These are phyloP conservation scores for Sprattus sprattus DNA, from an alignment of 2,113 vertebrate species.

Conservation along the genomic window DNA sequence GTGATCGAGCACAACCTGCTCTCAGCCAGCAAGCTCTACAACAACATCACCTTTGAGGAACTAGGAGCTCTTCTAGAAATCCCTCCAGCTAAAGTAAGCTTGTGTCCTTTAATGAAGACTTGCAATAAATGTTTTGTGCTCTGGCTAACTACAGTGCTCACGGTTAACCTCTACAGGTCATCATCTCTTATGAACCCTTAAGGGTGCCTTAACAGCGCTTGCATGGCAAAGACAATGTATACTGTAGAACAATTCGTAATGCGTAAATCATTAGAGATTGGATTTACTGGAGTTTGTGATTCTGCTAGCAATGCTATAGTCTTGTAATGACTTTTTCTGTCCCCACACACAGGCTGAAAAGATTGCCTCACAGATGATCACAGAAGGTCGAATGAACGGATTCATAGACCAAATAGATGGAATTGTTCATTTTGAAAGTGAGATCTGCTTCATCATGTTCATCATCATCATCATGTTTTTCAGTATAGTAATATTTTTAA, in stretches of 20 bases:
- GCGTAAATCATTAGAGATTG: neutral
- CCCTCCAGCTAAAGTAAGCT: constrained; percentile 93
- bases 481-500: too few species aligned
- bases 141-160: too few species aligned
- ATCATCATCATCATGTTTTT: neutral
- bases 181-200: too few species aligned
- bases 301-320: too few species aligned
- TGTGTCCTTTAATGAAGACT: neutral
- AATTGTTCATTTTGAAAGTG: constrained; percentile 99
- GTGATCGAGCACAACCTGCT: constrained; percentile 98
- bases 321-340: constrained; percentile 12
- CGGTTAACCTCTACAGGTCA: too few species aligned
- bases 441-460: constrained; percentile 55
- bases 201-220: too few species aligned
- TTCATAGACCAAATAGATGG: constrained; percentile 98
- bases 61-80: constrained; percentile 96
- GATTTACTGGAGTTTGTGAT: too few species aligned
- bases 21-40: constrained; percentile 98
- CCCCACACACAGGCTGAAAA: constrained; percentile 85
- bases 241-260: neutral
- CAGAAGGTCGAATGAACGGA: constrained; percentile 97
- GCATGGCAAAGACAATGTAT: neutral
- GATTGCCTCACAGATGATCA: constrained; percentile 99
- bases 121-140: too few species aligned
- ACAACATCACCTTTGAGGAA: constrained; percentile 98